These are phyloP conservation scores for Bimastos eiseni DNA, from an alignment of 2,888 invertebrate species.

Conservation along the genomic window DNA sequence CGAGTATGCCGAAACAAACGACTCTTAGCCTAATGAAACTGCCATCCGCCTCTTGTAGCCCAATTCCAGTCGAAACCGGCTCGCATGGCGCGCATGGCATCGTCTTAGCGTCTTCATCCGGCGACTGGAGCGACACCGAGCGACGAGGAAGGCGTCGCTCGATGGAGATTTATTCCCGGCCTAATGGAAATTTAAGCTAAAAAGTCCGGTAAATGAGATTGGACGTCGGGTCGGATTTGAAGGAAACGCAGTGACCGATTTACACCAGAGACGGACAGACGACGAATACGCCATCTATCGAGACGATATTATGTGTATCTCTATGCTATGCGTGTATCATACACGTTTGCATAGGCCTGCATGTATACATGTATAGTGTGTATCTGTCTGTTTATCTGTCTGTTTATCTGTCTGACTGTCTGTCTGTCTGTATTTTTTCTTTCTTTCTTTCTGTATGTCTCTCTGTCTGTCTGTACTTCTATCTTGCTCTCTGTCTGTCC, in stretches of 20 bases:
- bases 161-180: background rate
- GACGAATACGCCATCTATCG: background rate
- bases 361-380: background rate
- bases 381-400: background rate
- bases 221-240: background rate
- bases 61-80: background rate
- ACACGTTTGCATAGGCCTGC: background rate
- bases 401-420: background rate
- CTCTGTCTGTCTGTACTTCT: no score
- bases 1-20: background rate
- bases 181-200: constrained; percentile 26
- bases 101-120: constrained; percentile 18
- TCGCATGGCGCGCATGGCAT: background rate
- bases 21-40: constrained; percentile 13
- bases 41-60: background rate
- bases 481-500: background rate
- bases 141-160: constrained; percentile 3
- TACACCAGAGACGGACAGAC: background rate
- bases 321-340: background rate
- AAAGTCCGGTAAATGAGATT: constrained; percentile 24
- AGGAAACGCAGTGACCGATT: background rate
- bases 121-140: background rate
- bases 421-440: no score
- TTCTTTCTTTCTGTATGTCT: no score
- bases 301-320: background rate